These are phyloP conservation scores for Larimichthys crocea DNA, from an alignment of 2,113 vertebrate species.

Conservation along the genomic window DNA sequence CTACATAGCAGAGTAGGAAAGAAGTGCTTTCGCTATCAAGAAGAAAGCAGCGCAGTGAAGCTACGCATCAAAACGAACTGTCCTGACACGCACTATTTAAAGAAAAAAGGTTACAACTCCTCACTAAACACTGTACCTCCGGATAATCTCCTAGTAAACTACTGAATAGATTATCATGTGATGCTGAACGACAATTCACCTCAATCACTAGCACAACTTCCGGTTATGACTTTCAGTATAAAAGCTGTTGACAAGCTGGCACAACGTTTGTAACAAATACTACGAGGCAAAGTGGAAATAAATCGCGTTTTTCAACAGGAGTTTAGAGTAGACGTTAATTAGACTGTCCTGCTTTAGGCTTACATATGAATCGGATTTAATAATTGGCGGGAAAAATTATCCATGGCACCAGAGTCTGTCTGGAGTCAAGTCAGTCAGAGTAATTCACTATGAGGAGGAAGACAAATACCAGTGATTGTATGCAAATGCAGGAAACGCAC, in stretches of 20 bases:
- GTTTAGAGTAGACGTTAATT: neutral
- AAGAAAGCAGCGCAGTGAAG: neutral
- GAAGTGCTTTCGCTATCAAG: neutral
- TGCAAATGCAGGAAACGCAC: neutral
- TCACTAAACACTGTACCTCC: too few species aligned
- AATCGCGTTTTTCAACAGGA: neutral
- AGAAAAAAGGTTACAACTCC: too few species aligned
- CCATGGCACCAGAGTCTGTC: too few species aligned
- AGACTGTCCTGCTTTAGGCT: too few species aligned
- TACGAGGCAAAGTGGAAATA: neutral
- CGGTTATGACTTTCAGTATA: slow-evolving; percentile 39
- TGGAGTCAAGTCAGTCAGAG: neutral
- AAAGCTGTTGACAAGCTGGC: neutral
- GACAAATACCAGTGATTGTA: neutral
- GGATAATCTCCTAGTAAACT: neutral
- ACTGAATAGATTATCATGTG: slow-evolving; percentile 61
- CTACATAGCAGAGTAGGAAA: slow-evolving; percentile 23
- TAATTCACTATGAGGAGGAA: neutral
- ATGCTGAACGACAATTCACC: neutral
- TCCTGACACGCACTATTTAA: neutral
- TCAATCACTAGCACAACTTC: neutral
- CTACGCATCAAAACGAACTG: neutral
- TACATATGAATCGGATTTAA: neutral
- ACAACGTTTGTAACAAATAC: neutral
- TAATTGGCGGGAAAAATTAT: neutral